Conservation (phyloP, 1,140 invertebrate species). For the Caenorhabditis brenneri region DNA sequence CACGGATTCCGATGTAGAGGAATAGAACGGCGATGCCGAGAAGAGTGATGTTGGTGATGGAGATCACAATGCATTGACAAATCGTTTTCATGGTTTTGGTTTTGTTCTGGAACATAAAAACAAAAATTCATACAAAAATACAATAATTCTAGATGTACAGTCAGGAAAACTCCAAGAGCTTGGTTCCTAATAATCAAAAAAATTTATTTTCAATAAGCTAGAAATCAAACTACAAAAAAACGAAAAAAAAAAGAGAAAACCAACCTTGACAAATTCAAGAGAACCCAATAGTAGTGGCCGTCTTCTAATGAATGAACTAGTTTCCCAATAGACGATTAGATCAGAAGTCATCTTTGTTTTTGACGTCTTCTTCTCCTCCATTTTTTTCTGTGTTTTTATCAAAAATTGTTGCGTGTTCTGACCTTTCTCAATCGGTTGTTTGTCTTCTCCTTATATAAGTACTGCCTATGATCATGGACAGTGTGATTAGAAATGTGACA, state of each 20-base stretch:
- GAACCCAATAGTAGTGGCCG: not conserved
- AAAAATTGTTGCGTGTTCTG: not conserved
- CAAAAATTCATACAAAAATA: too few relatives aligned
- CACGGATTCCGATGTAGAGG: not conserved
- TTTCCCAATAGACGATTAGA: not conserved
- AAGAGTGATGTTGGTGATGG: not conserved
- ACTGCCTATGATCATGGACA: too few relatives aligned
- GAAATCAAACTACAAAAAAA: not conserved
- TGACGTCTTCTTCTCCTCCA: not conserved
- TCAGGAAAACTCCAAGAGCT: too few relatives aligned
- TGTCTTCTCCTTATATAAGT: too few relatives aligned
- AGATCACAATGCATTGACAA: not conserved
- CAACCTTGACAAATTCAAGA: not conserved
- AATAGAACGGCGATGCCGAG: not conserved
- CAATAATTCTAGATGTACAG: too few relatives aligned
- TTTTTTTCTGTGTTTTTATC: not conserved
- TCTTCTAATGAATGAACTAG: not conserved
- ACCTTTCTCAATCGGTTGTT: not conserved
- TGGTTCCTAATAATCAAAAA: too few relatives aligned
- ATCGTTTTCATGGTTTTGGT: not conserved
- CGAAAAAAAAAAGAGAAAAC: not conserved
- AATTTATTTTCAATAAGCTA: too few relatives aligned
- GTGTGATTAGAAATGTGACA: not conserved
- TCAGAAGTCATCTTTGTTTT: conserved; percentile 7
- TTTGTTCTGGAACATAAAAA: conserved; percentile 10